Percentiles rank a stretch among this genome's conserved stretches.
Conservation (phyloP, 1,140 invertebrate species). For the Gonioctena quinquepunctata region DNA sequence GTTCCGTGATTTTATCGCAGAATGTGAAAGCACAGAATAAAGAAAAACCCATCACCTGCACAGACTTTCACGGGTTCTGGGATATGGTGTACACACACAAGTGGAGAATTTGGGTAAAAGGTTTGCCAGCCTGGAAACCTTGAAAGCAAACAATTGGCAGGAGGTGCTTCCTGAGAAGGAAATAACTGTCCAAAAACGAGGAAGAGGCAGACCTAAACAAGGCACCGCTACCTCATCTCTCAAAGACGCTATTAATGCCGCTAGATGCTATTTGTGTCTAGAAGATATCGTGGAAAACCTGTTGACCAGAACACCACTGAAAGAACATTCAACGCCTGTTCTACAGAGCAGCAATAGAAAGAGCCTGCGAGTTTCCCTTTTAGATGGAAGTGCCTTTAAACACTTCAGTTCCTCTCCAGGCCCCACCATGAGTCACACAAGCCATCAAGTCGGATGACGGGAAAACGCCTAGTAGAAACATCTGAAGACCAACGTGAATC, state of each 20-base stretch:
- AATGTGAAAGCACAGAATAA: conserved; percentile 60
- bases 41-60: conserved; percentile 59
- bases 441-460: conserved; percentile 30
- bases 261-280: conserved; percentile 15
- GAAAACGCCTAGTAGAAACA: conserved; percentile 36
- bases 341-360: neutral
- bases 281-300: too few relatives aligned
- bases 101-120: conserved; percentile 60
- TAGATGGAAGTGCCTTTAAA: conserved; percentile 2
- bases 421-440: conserved; percentile 35
- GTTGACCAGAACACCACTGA: neutral
- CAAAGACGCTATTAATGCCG: conserved; percentile 36
- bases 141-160: conserved; percentile 60
- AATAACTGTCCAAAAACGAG: conserved; percentile 23
- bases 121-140: conserved; percentile 59
- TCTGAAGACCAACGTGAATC: conserved; percentile 30
- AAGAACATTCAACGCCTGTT: neutral
- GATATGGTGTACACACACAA: conserved; percentile 73
- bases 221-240: conserved; percentile 21
- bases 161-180: conserved; percentile 48
- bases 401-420: conserved; percentile 26
- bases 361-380: conserved; percentile 21
- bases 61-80: conserved; percentile 78
- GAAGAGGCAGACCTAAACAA: conserved; percentile 18
- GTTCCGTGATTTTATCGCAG: conserved; percentile 66